Base-by-base conservation (phyloP, 2,797 vertebrate species). In the Enteromius thamalakanensis region DNA sequence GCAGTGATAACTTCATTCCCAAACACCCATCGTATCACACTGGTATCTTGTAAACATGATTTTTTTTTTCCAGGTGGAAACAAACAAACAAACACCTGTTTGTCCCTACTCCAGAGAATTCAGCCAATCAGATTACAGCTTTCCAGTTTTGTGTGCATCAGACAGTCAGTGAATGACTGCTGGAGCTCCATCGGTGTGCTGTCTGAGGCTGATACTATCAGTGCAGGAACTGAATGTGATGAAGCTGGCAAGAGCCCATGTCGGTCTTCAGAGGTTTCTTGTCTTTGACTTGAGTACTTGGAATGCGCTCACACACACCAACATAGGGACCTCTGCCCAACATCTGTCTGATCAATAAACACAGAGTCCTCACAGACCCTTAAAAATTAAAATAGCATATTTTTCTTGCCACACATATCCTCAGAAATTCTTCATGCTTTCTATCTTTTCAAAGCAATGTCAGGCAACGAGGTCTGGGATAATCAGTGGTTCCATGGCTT, bases 161-260 rank as follows among this genome's bases (percentile, higher is more conserved):
- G 34, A 58, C 51, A 29, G 8, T 77, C 23, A 29, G 17, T 32
- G 45, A 47, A 45, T 19, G 17, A 64, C 55, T 21, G 76, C 15
- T 76, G 14, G 53, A 76, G 55, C 55, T 64, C 40, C 37, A 74
- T 75, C 55, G 29, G 17, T 17, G 17, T 47, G 40, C 58, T 64
- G 58, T 77, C 76, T 77, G 49, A 69, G 49, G 45, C 23, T 69
- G 64, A 77, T 76, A 45, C 11, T 58, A 76, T 83, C 49, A 58
- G 23, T 76, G 49, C 49, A 45, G 62, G 42, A 45, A 55, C 62
- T 76, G 62, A 82, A 82, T 69, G 49, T 34, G 81, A 76, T 76
- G 37, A 76, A 76, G 71, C 62, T 76, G 71, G 34, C 64, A 68
- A 58, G 29, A 76, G 23, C 37, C 64, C 23, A 68, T 19, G 0